phyloP scores from a whole-genome alignment of 1,140 invertebrate species.

The Hyles vespertilio region DNA sequence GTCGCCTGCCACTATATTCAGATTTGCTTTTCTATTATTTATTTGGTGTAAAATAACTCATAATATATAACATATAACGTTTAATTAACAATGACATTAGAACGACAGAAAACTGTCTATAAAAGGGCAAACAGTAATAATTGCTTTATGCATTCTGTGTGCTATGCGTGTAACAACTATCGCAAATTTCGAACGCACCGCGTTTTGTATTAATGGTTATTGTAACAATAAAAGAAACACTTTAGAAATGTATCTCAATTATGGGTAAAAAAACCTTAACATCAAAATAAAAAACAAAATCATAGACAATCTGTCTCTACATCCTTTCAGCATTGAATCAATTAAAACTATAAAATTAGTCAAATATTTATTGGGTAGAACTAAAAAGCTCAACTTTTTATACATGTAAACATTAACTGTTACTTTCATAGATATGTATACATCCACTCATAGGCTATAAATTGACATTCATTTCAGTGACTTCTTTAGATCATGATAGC shows the following conservation, averaged over 20 bases:
- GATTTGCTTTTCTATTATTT: no score
- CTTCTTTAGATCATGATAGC: no score
- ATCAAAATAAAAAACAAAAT: neutral
- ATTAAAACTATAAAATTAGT: constrained; percentile 1
- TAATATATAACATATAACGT: no score
- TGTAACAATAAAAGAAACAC: constrained; percentile 2
- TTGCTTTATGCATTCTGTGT: constrained; percentile 39
- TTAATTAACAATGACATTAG: neutral
- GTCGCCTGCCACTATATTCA: no score
- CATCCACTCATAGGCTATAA: no score
- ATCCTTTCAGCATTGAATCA: neutral
- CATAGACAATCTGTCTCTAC: neutral
- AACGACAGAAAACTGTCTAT: no score
- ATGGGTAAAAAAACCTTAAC: neutral
- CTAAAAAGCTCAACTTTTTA: no score
- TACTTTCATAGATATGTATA: no score
- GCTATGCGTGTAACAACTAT: constrained; percentile 33
- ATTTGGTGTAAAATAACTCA: no score
- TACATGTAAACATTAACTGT: no score
- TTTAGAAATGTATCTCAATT: neutral
- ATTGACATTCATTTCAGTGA: no score
- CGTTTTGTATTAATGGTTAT: neutral
- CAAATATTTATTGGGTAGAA: no score
- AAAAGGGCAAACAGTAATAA: neutral
- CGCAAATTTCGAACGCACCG: constrained; percentile 20